A percentile compares a stretch with the other conserved stretches of the same genome.
Evolutionary conservation across 2,113 vertebrate genomes (phyloP).

Genomic region (Pseudorectes ferrugineus): DNA sequence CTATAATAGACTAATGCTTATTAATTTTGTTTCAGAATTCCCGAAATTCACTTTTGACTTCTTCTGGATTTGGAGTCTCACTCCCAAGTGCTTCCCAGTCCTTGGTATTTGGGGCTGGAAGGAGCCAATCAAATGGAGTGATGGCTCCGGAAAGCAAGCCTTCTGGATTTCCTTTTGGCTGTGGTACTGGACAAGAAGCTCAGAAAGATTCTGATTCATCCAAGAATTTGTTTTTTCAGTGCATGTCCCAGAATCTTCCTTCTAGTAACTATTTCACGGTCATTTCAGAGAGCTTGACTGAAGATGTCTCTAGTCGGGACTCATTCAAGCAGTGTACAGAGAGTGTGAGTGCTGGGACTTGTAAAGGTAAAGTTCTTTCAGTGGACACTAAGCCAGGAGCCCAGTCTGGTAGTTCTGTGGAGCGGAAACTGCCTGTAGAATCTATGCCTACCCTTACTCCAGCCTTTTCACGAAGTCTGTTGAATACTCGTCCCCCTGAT

Average conservation of each 20-base stretch:
- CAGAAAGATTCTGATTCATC: conserved; percentile 82
- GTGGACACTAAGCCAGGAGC: conserved; percentile 78
- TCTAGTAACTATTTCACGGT: conserved; percentile 88
- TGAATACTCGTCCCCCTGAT: conserved; percentile 74
- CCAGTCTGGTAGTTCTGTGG: conserved; percentile 78
- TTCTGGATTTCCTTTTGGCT: conserved; percentile 87
- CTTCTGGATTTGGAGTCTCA: conserved; percentile 77
- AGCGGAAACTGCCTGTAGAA: conserved; percentile 78
- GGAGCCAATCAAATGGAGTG: conserved; percentile 84
- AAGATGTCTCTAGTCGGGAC: conserved; percentile 80
- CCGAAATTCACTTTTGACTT: conserved; percentile 71
- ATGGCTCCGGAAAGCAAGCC: conserved; percentile 79
- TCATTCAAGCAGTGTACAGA: conserved; percentile 76
- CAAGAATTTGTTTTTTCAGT: conserved; percentile 98
- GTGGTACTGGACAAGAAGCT: conserved; percentile 72
- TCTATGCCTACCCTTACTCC: conserved; percentile 83
- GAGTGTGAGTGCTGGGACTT: conserved; percentile 51
- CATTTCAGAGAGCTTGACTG: conserved; percentile 85
- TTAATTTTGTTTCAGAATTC: conserved; percentile 78
- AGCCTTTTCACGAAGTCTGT: conserved; percentile 80
- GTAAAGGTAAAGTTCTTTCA: conserved; percentile 73
- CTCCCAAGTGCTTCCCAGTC: conserved; percentile 74
- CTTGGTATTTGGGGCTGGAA: conserved; percentile 81
- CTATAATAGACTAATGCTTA: neutral
- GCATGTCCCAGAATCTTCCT: conserved; percentile 91